A percentile compares a stretch with the other conserved stretches of the same genome.
phyloP scores from a whole-genome alignment of 2,888 invertebrate species.

The Amblyjoppa fuscipennis region DNA sequence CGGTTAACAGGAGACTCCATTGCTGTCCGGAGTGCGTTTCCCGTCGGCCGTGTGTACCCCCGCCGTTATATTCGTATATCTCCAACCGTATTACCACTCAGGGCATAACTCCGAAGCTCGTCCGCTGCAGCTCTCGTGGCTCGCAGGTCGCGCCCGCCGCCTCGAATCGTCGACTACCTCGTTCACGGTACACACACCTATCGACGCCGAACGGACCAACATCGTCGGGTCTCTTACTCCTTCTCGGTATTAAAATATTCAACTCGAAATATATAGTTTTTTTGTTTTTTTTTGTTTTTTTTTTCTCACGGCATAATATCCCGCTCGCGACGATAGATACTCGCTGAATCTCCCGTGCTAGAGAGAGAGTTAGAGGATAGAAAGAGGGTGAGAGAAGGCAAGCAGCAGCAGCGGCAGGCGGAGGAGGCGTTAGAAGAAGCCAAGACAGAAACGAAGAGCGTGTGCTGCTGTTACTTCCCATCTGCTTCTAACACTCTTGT shows the following conservation, averaged over 20 bases:
- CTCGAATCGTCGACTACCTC: slow-evolving; percentile 24
- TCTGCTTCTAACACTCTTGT: slow-evolving; percentile 33
- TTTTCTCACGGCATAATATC: slow-evolving; percentile 7
- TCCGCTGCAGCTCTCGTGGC: slow-evolving; percentile 42
- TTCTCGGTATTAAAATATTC: slow-evolving; percentile 4
- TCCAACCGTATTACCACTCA: slow-evolving; percentile 4
- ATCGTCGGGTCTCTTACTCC: background rate
- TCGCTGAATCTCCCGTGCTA: slow-evolving; percentile 16
- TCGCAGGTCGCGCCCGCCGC: slow-evolving; percentile 51
- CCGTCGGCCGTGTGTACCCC: slow-evolving; percentile 79
- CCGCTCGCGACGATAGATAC: slow-evolving; percentile 4
- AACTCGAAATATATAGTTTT: background rate
- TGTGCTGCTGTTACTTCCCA: slow-evolving; percentile 63
- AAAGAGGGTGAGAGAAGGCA: slow-evolving; percentile 25
- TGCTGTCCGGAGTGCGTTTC: slow-evolving; percentile 83
- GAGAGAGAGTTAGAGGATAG: slow-evolving; percentile 39
- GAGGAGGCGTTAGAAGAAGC: slow-evolving; percentile 50
- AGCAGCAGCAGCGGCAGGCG: slow-evolving; percentile 17
- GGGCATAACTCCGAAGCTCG: slow-evolving; percentile 25
- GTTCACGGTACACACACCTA: slow-evolving; percentile 9
- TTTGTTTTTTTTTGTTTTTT: background rate
- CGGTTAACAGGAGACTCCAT: slow-evolving; percentile 79
- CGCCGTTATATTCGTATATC: slow-evolving; percentile 57
- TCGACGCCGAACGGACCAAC: slow-evolving; percentile 29
- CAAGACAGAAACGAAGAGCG: slow-evolving; percentile 33